A percentile compares a stretch with the other conserved stretches of the same genome.
Conservation (phyloP, 2,888 invertebrate genomes). For the Trichacis sp. region DNA sequence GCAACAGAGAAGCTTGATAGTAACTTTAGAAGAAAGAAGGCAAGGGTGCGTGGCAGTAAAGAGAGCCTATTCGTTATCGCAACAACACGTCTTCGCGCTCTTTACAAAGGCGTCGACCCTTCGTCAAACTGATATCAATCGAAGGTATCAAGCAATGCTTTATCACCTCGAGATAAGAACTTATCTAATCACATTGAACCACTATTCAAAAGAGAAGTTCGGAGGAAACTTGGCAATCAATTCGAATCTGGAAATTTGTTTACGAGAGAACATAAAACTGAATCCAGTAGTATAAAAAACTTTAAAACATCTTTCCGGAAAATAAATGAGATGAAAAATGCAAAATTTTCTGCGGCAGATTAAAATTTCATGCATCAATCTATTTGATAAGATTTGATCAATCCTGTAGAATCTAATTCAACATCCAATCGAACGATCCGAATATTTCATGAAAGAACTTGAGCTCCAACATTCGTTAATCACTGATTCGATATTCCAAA, state of each 20-base stretch:
- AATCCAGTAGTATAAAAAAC: too few relatives aligned
- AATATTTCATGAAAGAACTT: too few relatives aligned
- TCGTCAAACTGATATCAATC: slow-evolving; percentile 39
- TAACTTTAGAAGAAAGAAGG: not conserved
- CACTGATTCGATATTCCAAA: too few relatives aligned
- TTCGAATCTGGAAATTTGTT: too few relatives aligned
- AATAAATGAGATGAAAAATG: not conserved
- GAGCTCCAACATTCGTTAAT: too few relatives aligned
- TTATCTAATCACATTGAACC: slow-evolving; percentile 48
- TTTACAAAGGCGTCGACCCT: slow-evolving; percentile 26
- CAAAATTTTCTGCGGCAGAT: not conserved
- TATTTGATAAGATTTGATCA: too few relatives aligned
- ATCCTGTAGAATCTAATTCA: too few relatives aligned
- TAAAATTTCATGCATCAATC: not conserved
- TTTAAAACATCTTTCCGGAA: not conserved
- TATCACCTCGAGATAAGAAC: slow-evolving; percentile 35
- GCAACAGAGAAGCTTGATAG: slow-evolving; percentile 5
- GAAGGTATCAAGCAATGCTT: slow-evolving; percentile 26
- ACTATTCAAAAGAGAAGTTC: slow-evolving; percentile 23
- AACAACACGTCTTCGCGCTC: slow-evolving; percentile 10
- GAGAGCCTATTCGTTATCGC: slow-evolving; percentile 12
- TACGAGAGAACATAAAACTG: too few relatives aligned
- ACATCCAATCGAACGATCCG: too few relatives aligned
- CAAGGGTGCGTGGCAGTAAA: slow-evolving; percentile 2
- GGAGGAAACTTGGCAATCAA: not conserved